A percentile compares a stretch with the other conserved stretches of the same genome.
Evolutionary conservation across 2,797 vertebrate genomes (phyloP).

Genomic region (Intellagama lesueurii): DNA sequence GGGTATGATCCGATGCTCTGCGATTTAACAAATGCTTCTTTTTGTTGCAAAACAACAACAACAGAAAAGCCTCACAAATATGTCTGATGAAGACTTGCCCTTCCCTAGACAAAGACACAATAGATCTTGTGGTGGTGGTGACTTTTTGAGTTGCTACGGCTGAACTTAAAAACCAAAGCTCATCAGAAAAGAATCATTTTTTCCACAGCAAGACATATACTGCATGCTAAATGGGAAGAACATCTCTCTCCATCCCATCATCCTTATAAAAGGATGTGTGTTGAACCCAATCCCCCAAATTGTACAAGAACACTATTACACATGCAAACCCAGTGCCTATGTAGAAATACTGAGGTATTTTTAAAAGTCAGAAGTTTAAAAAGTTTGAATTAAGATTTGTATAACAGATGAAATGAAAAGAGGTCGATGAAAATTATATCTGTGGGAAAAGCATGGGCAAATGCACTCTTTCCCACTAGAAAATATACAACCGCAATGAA

Average conservation of each 20-base stretch:
- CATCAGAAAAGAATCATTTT: no score
- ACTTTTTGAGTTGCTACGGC: background rate
- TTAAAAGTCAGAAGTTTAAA: background rate
- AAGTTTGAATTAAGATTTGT: background rate
- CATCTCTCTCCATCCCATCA: background rate
- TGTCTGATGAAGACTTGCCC: background rate
- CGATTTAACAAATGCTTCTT: background rate
- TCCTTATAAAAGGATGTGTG: background rate
- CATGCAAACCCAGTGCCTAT: background rate
- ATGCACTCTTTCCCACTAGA: background rate
- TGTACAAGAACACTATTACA: background rate
- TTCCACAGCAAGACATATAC: no score
- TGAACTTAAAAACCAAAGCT: background rate
- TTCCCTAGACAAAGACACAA: background rate
- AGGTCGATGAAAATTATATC: no score
- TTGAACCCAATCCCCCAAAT: background rate
- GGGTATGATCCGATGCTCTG: no score
- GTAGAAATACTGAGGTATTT: background rate
- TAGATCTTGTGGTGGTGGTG: background rate
- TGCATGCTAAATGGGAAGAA: background rate
- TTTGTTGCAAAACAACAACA: background rate
- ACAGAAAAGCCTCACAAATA: background rate
- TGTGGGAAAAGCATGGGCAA: no score
- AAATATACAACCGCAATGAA: background rate
- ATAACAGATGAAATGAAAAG: background rate